Evolutionary conservation across 2,113 vertebrate species (phyloP), one percentile per base, ranked within the genome.

Genomic region (Syngnathus floridae): DNA sequence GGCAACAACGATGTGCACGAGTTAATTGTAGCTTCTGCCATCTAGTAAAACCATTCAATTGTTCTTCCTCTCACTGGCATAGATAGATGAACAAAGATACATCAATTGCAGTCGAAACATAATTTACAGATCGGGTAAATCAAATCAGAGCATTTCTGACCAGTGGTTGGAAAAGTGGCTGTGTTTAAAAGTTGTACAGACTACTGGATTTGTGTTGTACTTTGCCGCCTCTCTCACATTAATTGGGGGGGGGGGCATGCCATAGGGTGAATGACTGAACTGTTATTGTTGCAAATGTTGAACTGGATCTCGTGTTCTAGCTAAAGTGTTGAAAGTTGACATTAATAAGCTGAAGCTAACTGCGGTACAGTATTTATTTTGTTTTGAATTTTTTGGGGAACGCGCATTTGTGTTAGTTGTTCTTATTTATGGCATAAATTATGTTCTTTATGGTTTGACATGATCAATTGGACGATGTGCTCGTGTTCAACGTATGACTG

Each of bases 401-500:
- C 78, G 80, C 81, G 79, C 81, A 75, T 86, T 76, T 81, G 40
- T 78, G 45, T 81, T 63, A 38, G 71, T 49, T 69, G 51, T 76
- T 81, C 82, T 78, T 79, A 85, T 86, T 87, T 84, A 86, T 86
- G 74, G 14, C 66, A 36, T 84, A 75, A 83, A 80, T 85, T 82
- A 78, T 82, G 49, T 67, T 48, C 54, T 78, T 21, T 81, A 83
- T 73, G 36, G 26, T 74, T 81, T 74, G 11, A 67, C 31, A 46
- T 52, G 21, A 2, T 55, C 68, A 38, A 35, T 41, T 4, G n/a
- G 65, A 63, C 74, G 13, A 60, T 22, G 67, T 74, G 74, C 36
- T 62, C 66, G 76, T 80, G 49, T 35, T 57, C 64, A 64, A 65
- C 31, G 71, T 61, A 64, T 67, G 79, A 38, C 52, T 70, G 72